Conservation (phyloP, 2,797 vertebrate species). For the Hapalemur alaotrensis region DNA sequence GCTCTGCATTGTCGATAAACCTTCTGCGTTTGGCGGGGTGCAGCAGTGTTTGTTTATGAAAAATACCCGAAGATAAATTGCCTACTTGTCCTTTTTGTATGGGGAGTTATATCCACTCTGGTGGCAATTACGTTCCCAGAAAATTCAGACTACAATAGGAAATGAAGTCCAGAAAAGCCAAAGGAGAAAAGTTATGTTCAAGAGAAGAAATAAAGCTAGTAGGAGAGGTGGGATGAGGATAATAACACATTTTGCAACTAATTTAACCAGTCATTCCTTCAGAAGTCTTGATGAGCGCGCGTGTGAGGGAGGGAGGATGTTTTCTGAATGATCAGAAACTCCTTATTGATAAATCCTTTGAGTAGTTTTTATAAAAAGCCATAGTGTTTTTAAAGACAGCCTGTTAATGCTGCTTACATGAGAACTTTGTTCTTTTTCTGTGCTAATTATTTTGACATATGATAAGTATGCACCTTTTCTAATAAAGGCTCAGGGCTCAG, state of each 20-base stretch:
- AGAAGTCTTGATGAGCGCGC: background rate
- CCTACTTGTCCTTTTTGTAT: background rate
- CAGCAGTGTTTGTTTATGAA: background rate
- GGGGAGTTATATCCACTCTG: background rate
- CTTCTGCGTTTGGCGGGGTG: background rate
- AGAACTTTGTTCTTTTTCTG: background rate
- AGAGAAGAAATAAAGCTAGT: background rate
- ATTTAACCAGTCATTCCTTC: background rate
- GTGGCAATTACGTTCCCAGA: background rate
- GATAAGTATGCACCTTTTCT: background rate
- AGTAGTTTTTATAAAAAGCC: background rate
- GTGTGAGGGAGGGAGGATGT: background rate
- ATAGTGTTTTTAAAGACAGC: background rate
- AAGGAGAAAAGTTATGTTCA: background rate
- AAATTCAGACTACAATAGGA: background rate
- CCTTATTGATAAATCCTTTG: background rate
- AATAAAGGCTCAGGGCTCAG: background rate
- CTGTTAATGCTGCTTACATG: background rate
- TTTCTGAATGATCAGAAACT: background rate
- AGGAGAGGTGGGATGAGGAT: background rate
- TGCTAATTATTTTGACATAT: background rate
- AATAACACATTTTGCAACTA: background rate
- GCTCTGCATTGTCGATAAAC: background rate
- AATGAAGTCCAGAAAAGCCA: background rate
- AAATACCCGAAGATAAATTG: background rate